Base-by-base conservation (phyloP, 2,888 invertebrate species). In the Drosophila percnosoma region DNA sequence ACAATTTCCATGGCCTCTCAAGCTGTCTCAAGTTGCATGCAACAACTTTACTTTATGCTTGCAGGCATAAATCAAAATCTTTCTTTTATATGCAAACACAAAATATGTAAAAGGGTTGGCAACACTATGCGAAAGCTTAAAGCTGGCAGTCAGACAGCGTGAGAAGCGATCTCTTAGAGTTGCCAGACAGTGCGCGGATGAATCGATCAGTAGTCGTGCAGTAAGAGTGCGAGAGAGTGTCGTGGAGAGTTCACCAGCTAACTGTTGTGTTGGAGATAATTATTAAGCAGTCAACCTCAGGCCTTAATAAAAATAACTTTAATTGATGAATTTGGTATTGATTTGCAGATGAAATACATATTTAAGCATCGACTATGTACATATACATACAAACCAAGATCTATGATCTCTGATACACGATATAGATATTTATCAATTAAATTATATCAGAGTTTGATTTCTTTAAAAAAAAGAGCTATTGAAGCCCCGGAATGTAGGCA, bases 1-100 rank as follows among this genome's bases (percentile, higher is more conserved):
- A 49, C 51, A 69, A 69, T 74, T 64, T 53, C 11, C 33, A 33
- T 67, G 40, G 38, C 54, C 45, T 59, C 58, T 51, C 40, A 40
- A 73, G 21, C 11, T n/a, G 57, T 18, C 45, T 51, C 49, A 51
- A 70, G 63, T 40, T 45, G 42, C 55, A 45, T 63, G 58, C 29
- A 45, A 8, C 21, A 48, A 64, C 24, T 68, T 59, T 40, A 38
- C 29, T 38, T 70, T 38, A n/a, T 18, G 13, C 18, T 52, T 52
- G 31, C 31, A 52, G 24, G 34, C 45, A 40, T 18, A 36, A 15
- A 15, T 49, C 18, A 18, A 49, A 6, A 6, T 45, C 13, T 8
- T 45, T 45, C 15, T 45, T 15, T 45, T 8, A 15, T 42, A 45
- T 21, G 15, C 7, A 45, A 24, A 24, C 2, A 24, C 45, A 7